A percentile compares a stretch with the other conserved stretches of the same genome.
Conservation (phyloP, 1,140 invertebrate genomes). For the Scaptomyza hsui region DNA sequence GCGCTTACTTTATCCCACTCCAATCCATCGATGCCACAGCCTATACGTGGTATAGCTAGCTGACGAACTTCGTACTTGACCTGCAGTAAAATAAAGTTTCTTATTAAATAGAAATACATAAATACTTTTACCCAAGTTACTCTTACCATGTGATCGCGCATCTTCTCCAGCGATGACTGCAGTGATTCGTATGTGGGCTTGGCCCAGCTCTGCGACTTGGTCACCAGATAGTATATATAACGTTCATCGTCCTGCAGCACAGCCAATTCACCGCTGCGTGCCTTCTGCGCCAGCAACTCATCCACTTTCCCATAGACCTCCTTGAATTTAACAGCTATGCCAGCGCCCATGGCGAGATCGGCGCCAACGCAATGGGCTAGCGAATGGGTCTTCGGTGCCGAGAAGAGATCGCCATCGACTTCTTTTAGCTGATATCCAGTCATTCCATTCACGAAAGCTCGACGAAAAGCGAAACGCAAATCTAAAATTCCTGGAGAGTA, state of each 20-base stretch:
- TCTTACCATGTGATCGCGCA: conserved; percentile 84
- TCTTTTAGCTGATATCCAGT: conserved; percentile 64
- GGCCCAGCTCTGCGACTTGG: conserved; percentile 83
- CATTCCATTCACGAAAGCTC: conserved; percentile 60
- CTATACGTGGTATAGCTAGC: conserved; percentile 87
- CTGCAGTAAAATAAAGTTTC: conserved; percentile 61
- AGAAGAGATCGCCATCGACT: conserved; percentile 86
- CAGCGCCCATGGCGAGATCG: conserved; percentile 87
- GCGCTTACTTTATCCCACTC: conserved; percentile 86
- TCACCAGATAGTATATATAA: conserved; percentile 86
- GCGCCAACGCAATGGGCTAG: conserved; percentile 88
- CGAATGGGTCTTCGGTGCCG: conserved; percentile 84
- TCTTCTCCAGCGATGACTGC: conserved; percentile 82
- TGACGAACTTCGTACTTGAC: conserved; percentile 83
- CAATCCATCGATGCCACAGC: conserved; percentile 87
- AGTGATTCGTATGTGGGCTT: conserved; percentile 84
- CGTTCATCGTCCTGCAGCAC: conserved; percentile 84
- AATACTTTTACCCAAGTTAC: not conserved
- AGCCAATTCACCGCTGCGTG: conserved; percentile 85
- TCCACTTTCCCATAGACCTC: conserved; percentile 83
- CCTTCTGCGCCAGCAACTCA: conserved; percentile 69
- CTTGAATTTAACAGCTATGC: conserved; percentile 86
- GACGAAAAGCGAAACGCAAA: conserved; percentile 54
- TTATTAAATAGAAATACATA: not conserved
- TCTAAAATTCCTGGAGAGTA: conserved; percentile 69